Evolutionary conservation across 2,113 vertebrate species (phyloP), one percentile per base, ranked within the genome.

Genomic region (Nibea coibor): DNA sequence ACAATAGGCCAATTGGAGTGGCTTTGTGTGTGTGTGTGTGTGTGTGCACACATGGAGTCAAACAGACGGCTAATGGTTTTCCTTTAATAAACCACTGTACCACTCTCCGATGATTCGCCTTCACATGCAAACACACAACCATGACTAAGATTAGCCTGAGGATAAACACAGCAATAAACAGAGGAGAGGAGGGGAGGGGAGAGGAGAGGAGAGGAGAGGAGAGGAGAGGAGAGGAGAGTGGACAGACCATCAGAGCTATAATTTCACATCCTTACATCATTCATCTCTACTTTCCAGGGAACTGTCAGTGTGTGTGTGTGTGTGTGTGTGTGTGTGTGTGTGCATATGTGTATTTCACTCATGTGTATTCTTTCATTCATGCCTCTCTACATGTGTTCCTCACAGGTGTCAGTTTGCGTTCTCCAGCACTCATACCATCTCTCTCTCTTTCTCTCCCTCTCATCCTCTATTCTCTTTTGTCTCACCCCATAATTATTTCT

Each of bases 191-290:
- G 58, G 61, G 74, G 56, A 54, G 31, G 31, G 63, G 61, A 59
- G 24, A 22, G 57, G 22, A 57, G 42, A 77, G 65, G 56, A 51
- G 66, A 64, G 54, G 59, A 83, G 75, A 72, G 39, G 42, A 76
- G 45, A 80, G 57, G 66, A 66, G 63, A 74, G 72, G 48, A 70
- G 26, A 7, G 31, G 31, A 56, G 68, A 42, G 53, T 72, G 82
- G 73, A 76, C 57, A 42, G 58, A 66, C 74, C 73, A 81, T 82
- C 80, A 86, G 67, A 53, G 58, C 80, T 83, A 42, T 83, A 57
- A 85, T 93, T 92, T 93, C 91, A 85, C 68, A 75, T 82, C 63
- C 77, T 93, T 93, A 85, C 93, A 89, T 93, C 91, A 93, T 88
- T 85, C 87, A 86, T 89, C 57, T 86, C 48, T 79, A 56, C 75